Evolutionary conservation across 2,888 invertebrate genomes (phyloP), one percentile per base, ranked within the genome.

Genomic region (Chrysomela aeneicollis): DNA sequence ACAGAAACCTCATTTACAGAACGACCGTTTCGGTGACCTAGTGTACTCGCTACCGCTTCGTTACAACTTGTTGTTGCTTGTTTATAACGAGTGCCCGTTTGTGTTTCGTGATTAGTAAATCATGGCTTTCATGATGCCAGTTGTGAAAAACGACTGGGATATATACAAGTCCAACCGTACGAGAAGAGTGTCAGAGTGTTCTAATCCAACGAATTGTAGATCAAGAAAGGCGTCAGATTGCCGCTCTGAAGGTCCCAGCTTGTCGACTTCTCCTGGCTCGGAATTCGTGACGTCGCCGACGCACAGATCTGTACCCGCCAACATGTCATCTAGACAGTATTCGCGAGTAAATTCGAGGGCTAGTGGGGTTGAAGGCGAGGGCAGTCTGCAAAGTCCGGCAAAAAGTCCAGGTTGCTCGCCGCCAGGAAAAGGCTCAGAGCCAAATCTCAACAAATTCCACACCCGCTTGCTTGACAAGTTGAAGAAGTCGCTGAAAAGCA

Each of bases 111-210:
- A 54, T 51, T 47, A 59, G 66, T 59, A 51, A 69, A 72, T 54
- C 54, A 95, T 95, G 95, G 95, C 95, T 87, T 95, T 95, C 85
- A 94, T 94, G 94, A 94, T 95, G 93, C 95, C 94, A 64, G 94
- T 95, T 72, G 89, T 95, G 85, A 94, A 94, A 86, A 95, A 94
- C 86, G 94, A 95, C 83, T 95, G 92, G 89, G 93, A 95, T 83
- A 94, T 95, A 79, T 95, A 95, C 87, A 93, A 93, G 85, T 90
- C 92, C 71, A 89, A 90, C 81, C 88, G 93, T 55, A 88, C 89
- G 61, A 87, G 94, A 73, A 88, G 91, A 71, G 87, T 89, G 49
- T 93, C 93, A 8, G 93, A 94, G 83, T 88, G 89, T 75, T 89
- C 91, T 9, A 87, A 87, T 78, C 82, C 87, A 47, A 84, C 85